These are phyloP conservation scores for Hoplias malabaricus DNA, from an alignment of 2,113 vertebrate genomes.

Conservation along the genomic window DNA sequence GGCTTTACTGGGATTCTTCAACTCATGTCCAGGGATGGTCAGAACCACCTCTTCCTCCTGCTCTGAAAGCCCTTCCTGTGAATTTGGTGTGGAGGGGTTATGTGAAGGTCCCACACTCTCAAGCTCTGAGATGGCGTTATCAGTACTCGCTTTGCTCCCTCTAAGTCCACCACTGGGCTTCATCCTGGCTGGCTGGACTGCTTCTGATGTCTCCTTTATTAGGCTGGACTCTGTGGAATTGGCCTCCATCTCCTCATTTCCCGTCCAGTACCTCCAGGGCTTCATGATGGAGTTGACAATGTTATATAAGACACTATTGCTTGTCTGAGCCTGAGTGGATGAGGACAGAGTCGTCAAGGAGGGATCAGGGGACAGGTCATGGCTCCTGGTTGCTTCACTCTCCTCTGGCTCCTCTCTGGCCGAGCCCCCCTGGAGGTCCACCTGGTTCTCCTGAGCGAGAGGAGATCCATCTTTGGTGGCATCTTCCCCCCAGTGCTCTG, in stretches of 20 bases:
- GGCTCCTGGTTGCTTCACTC: constrained; percentile 29
- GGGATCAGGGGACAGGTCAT: constrained; percentile 45
- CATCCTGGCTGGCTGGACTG: constrained; percentile 49
- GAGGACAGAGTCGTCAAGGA: constrained; percentile 48
- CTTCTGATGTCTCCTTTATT: constrained; percentile 43
- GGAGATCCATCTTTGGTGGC: constrained; percentile 37
- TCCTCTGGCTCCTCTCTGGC: constrained; percentile 61
- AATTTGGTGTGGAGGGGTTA: constrained; percentile 39
- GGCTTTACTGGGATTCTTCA: constrained; percentile 30
- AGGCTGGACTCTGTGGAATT: constrained; percentile 16
- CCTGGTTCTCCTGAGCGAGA: constrained; percentile 41
- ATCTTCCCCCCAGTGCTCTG: constrained; percentile 50
- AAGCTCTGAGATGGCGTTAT: constrained; percentile 68
- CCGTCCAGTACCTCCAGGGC: constrained; percentile 68
- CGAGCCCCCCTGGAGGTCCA: constrained; percentile 61
- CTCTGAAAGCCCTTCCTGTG: constrained; percentile 67
- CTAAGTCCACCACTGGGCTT: constrained; percentile 47
- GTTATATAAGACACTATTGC: constrained; percentile 66
- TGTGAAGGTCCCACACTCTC: constrained; percentile 42
- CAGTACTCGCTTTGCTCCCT: constrained; percentile 57
- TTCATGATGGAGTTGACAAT: constrained; percentile 72
- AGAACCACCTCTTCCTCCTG: constrained; percentile 69
- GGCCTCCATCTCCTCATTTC: constrained; percentile 32
- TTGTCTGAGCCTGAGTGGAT: constrained; percentile 59
- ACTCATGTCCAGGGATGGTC: constrained; percentile 29